Evolutionary conservation across 64 coral and sea anemone genomes (phyloP), one percentile per base, ranked within the genome.

Genomic region (Stylophora pistillata): DNA sequence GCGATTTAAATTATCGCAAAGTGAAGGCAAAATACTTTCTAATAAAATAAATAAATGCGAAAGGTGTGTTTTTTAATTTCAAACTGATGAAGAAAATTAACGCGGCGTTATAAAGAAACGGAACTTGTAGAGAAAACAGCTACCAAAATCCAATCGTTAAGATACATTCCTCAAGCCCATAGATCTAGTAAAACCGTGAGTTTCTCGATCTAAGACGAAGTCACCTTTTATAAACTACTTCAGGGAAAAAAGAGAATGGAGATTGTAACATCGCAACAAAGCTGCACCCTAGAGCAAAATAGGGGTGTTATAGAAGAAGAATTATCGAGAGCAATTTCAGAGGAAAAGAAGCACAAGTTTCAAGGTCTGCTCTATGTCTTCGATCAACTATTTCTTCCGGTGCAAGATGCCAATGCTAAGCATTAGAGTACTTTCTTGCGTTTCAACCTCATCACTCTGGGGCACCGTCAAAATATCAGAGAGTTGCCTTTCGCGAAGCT

Each of bases 291-390:
- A n/a, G n/a, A n/a, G n/a, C n/a, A n/a, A n/a, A n/a, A n/a, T n/a
- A n/a, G n/a, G n/a, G n/a, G n/a, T n/a, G n/a, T n/a, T n/a, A n/a
- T n/a, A n/a, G n/a, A n/a, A n/a, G n/a, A n/a, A n/a, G n/a, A n/a
- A n/a, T n/a, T n/a, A n/a, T n/a, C n/a, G n/a, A 79, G 41, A 71
- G 87, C 15, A 55, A 89, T 17, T 89, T 89, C 87, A 78, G 87
- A 78, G 29, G 13, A 80, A 78, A 89, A 53, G 6, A 89, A 80
- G 64, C 68, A 89, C 87, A 89, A 57, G 37, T 79, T 89, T 12
- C 60, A 89, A 89, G 75, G 76, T 89, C 71, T 80, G 30, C 87
- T 89, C 2, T 89, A 79, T 80, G 87, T 88, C 77, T 64, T 88
- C 47, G 86, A 88, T 78, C 86, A 88, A 88, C 73, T 68, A 53